Evolutionary conservation across 2,888 invertebrate genomes (phyloP).

Genomic region (Quadriops clusia): DNA sequence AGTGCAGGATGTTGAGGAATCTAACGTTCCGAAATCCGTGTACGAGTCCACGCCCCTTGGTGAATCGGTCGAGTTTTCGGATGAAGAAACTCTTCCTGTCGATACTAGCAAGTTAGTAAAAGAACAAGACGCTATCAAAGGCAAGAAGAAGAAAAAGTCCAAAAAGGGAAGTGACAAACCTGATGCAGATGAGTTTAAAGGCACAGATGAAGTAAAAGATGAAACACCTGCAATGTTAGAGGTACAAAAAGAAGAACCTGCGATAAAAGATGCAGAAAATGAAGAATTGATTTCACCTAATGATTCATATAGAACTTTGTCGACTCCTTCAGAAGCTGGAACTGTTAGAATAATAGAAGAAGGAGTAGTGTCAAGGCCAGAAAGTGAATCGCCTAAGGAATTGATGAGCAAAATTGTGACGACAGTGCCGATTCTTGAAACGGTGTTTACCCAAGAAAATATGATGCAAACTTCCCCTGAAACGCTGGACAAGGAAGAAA

Average conservation of each 20-base stretch:
- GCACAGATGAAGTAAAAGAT: conserved; percentile 23
- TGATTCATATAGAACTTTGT: conserved; percentile 48
- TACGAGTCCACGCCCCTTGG: conserved; percentile 32
- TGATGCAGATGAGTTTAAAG: conserved; percentile 35
- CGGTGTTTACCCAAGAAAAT: conserved; percentile 44
- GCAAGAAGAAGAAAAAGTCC: conserved; percentile 31
- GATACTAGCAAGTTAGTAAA: conserved; percentile 21
- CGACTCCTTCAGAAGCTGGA: conserved; percentile 45
- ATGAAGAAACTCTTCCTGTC: conserved; percentile 27
- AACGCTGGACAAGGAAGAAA: too few species aligned
- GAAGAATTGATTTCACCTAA: conserved; percentile 42
- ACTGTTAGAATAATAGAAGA: conserved; percentile 58
- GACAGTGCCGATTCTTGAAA: conserved; percentile 48
- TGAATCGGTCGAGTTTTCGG: conserved; percentile 33
- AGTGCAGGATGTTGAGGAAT: conserved; percentile 39
- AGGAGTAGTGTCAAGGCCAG: conserved; percentile 44
- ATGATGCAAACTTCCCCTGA: conserved; percentile 50
- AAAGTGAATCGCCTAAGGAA: conserved; percentile 44
- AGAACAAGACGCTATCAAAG: conserved; percentile 27
- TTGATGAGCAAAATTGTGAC: conserved; percentile 36
- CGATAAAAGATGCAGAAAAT: conserved; percentile 33
- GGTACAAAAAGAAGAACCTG: conserved; percentile 13
- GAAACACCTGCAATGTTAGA: conserved; percentile 7
- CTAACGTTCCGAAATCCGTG: conserved; percentile 37
- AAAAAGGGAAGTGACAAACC: conserved; percentile 21